Conservation (phyloP, 1,140 invertebrate genomes). For the Drosophila quadrilineata region DNA sequence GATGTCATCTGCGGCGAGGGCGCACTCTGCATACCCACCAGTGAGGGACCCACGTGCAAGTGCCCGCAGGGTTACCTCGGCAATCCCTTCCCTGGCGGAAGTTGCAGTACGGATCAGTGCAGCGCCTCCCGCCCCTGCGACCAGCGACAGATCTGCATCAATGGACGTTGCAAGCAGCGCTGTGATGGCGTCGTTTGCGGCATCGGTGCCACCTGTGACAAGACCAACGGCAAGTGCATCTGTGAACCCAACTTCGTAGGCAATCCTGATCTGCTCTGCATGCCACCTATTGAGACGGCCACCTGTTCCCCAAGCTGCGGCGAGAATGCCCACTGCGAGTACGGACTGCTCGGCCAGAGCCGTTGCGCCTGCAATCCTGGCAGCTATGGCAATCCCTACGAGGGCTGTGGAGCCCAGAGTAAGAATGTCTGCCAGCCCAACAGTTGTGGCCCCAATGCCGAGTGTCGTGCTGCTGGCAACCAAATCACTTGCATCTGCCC, state of each 20-base stretch:
- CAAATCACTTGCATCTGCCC: conserved; percentile 91
- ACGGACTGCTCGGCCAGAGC: conserved; percentile 86
- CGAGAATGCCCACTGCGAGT: conserved; percentile 92
- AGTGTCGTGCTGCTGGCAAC: conserved; percentile 88
- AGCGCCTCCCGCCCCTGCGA: conserved; percentile 88
- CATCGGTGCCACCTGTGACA: conserved; percentile 90
- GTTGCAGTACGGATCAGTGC: conserved; percentile 90
- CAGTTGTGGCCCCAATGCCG: conserved; percentile 89
- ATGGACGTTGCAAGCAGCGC: conserved; percentile 91
- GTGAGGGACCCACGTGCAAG: conserved; percentile 92
- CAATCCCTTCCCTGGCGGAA: conserved; percentile 94
- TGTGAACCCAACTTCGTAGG: conserved; percentile 94
- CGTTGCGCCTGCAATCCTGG: conserved; percentile 92
- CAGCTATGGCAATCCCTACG: conserved; percentile 93
- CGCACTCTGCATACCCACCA: conserved; percentile 93
- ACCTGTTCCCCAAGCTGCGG: conserved; percentile 90
- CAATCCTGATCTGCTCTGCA: conserved; percentile 93
- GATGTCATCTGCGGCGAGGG: conserved; percentile 90
- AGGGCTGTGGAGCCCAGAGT: conserved; percentile 87
- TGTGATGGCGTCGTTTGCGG: conserved; percentile 92
- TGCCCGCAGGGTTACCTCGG: conserved; percentile 92
- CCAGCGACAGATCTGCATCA: conserved; percentile 90
- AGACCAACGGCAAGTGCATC: conserved; percentile 89
- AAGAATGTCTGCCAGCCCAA: conserved; percentile 88
- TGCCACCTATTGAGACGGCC: conserved; percentile 91